These are phyloP conservation scores for Sitta europaea DNA, from an alignment of 2,113 vertebrate genomes.

Conservation along the genomic window DNA sequence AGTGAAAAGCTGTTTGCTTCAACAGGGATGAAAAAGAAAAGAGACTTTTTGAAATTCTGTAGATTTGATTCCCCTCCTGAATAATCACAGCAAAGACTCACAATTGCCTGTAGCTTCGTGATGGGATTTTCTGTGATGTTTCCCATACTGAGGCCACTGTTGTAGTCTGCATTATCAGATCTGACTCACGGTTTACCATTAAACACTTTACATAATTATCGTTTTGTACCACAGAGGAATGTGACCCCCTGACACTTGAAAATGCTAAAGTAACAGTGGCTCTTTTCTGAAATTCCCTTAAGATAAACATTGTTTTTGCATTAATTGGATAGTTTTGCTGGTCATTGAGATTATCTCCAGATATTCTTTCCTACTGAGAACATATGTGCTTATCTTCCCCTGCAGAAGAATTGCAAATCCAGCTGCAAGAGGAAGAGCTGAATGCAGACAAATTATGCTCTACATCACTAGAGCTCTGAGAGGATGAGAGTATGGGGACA, in stretches of 20 bases:
- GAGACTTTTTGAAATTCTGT: not conserved
- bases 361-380: not conserved
- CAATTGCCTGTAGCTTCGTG: not conserved
- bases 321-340: not conserved
- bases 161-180: not conserved
- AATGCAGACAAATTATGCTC: not conserved
- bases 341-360: not conserved
- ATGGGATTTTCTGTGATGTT: not conserved
- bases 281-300: not conserved
- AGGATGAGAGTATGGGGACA: rapidly evolving
- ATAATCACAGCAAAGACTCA: not conserved
- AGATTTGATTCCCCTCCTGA: not conserved
- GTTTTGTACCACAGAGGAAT: not conserved
- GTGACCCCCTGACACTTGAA: not conserved
- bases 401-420: not conserved
- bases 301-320: not conserved
- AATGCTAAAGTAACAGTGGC: not conserved
- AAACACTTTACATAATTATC: not conserved
- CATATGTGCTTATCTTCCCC: not conserved
- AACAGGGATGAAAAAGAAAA: not conserved
- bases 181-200: not conserved
- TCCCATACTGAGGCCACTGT: not conserved
- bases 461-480: not conserved
- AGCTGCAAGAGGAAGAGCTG: not conserved
- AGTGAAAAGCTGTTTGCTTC: not conserved